These are phyloP conservation scores for Ochropacha duplaris DNA, from an alignment of 2,888 invertebrate species.

Conservation along the genomic window DNA sequence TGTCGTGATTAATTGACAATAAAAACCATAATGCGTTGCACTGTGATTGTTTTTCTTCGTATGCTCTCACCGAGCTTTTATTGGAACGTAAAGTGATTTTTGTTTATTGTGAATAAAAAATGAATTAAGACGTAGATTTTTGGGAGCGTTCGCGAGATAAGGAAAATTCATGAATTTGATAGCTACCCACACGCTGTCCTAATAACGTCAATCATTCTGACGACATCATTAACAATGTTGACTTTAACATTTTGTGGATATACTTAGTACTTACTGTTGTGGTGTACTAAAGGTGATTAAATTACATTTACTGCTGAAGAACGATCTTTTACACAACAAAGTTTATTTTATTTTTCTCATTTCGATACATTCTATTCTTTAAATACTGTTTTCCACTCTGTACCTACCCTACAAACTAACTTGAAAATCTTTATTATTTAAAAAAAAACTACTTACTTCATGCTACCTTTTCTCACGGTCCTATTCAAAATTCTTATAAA, in stretches of 20 bases:
- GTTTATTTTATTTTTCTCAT: too few relatives aligned
- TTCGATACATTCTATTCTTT: too few relatives aligned
- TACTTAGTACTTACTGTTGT: too few relatives aligned
- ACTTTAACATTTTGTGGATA: background rate
- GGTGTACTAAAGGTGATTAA: background rate
- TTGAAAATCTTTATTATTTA: too few relatives aligned
- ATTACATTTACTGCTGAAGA: background rate
- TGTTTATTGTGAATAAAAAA: conserved; percentile 69
- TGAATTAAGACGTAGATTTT: conserved; percentile 34
- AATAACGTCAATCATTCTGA: background rate
- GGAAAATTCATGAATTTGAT: background rate
- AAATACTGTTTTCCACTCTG: too few relatives aligned
- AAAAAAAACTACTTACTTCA: too few relatives aligned
- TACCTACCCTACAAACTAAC: too few relatives aligned
- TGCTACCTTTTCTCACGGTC: conserved; percentile 66
- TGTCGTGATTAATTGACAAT: conserved; percentile 63
- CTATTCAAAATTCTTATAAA: conserved; percentile 38
- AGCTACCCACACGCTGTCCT: background rate
- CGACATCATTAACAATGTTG: background rate
- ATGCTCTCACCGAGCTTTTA: conserved; percentile 51
- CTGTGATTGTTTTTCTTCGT: conserved; percentile 54
- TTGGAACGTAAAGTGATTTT: conserved; percentile 64
- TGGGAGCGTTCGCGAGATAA: background rate
- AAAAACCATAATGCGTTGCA: conserved; percentile 61
- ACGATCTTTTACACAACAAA: background rate